Evolutionary conservation across 2,113 vertebrate genomes (phyloP).

Genomic region (Pelodiscus sinensis): DNA sequence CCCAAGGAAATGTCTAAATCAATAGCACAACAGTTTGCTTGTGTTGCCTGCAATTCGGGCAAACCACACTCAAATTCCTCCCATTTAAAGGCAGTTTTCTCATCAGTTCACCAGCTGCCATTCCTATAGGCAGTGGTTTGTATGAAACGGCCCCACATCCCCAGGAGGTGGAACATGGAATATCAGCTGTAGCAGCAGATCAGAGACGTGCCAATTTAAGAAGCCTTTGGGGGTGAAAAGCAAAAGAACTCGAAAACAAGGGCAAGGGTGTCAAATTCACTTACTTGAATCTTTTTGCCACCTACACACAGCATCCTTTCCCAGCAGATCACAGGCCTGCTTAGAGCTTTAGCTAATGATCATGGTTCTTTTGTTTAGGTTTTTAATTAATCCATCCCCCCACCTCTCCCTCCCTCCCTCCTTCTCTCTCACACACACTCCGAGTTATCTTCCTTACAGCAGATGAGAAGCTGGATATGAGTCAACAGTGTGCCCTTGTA

Average conservation of each 20-base stretch:
- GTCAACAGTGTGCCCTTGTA: too few species aligned
- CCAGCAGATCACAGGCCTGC: neutral
- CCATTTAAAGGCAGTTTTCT: conserved; percentile 18
- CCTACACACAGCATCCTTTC: neutral
- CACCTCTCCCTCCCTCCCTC: too few species aligned
- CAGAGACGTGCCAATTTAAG: neutral
- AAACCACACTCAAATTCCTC: neutral
- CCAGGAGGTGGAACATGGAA: neutral
- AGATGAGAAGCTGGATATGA: too few species aligned
- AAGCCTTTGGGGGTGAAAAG: fast-evolving
- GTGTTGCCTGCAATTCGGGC: neutral
- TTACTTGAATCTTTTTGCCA: neutral
- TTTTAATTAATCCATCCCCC: neutral
- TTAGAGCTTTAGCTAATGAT: neutral
- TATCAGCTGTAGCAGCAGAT: neutral
- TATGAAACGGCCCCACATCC: neutral
- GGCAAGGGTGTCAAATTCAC: neutral
- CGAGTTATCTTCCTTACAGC: too few species aligned
- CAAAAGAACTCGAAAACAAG: neutral
- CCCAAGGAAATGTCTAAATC: conserved; percentile 31
- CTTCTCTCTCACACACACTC: neutral
- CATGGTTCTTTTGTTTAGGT: neutral
- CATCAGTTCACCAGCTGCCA: neutral
- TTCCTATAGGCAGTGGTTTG: neutral
- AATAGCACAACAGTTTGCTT: conserved; percentile 22